phyloP scores from a whole-genome alignment of 2,113 vertebrate genomes.

The Sakesphorus luctuosus region DNA sequence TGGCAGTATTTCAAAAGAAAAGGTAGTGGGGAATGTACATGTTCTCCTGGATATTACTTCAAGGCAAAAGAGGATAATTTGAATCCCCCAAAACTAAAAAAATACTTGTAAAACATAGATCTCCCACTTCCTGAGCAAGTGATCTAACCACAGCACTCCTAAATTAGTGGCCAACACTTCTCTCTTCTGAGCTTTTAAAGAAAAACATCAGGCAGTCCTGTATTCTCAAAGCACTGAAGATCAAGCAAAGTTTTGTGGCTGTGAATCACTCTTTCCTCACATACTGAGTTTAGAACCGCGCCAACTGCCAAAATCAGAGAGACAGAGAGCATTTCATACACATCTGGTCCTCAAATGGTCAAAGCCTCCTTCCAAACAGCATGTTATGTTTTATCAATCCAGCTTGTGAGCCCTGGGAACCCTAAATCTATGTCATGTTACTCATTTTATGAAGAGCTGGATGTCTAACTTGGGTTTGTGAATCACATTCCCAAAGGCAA shows the following conservation, averaged over 20 bases:
- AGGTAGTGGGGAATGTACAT: not conserved
- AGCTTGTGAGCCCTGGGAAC: not conserved
- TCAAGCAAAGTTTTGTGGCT: not conserved
- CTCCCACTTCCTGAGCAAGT: not conserved
- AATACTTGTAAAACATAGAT: not conserved
- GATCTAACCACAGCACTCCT: not conserved
- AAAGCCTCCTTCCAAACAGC: not conserved
- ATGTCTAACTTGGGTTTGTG: not conserved
- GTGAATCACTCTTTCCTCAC: conserved; percentile 35
- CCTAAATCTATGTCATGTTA: not conserved
- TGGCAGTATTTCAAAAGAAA: not conserved
- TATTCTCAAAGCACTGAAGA: conserved; percentile 2
- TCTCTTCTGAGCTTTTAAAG: not conserved
- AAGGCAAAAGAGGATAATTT: not conserved
- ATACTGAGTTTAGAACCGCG: not conserved
- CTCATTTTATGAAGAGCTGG: not conserved
- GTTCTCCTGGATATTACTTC: not conserved
- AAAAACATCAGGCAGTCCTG: not conserved
- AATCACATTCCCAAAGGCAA: not conserved
- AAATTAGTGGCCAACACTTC: not conserved
- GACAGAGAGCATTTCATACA: not conserved
- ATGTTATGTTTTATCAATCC: not conserved
- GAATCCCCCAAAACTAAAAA: not conserved
- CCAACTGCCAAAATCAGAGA: not conserved
- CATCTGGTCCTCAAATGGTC: conserved; percentile 8